A percentile compares a stretch with the other conserved stretches of the same genome.
Conservation (phyloP, 2,888 invertebrate genomes). For the Cephalotes varians region DNA sequence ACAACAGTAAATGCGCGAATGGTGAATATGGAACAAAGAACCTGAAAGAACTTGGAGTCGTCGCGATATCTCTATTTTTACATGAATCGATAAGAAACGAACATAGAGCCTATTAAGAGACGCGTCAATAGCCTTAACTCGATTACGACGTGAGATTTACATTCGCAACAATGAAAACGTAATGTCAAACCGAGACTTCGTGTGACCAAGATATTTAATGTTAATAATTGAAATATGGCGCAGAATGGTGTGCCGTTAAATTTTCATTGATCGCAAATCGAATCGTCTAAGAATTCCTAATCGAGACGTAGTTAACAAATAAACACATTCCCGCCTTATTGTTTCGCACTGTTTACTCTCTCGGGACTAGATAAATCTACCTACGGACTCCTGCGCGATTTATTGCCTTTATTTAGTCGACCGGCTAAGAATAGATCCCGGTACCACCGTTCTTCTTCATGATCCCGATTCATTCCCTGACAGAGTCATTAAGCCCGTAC, state of each 20-base stretch:
- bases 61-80: slow-evolving; percentile 36
- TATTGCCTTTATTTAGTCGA: slow-evolving; percentile 44
- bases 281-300: slow-evolving; percentile 28
- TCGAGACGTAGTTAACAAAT: slow-evolving; percentile 29
- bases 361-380: slow-evolving; percentile 36
- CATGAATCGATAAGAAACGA: slow-evolving; percentile 46
- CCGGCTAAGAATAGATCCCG: slow-evolving; percentile 10
- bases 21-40: slow-evolving; percentile 42
- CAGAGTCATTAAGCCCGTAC: slow-evolving; percentile 32
- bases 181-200: slow-evolving; percentile 5
- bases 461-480: slow-evolving; percentile 16
- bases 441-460: slow-evolving; percentile 52
- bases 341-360: slow-evolving; percentile 22
- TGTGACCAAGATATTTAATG: slow-evolving; percentile 36
- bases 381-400: slow-evolving; percentile 22
- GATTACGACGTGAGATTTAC: slow-evolving; percentile 41
- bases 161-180: slow-evolving; percentile 17
- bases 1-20: neutral
- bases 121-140: slow-evolving; percentile 53
- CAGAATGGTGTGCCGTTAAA: neutral
- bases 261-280: slow-evolving; percentile 23
- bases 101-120: slow-evolving; percentile 34
- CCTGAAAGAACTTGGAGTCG: slow-evolving; percentile 13
- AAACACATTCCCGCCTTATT: slow-evolving; percentile 36
- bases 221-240: slow-evolving; percentile 24